Evolutionary conservation across 2,797 vertebrate species (phyloP).

Genomic region (Trichosurus vulpecula): DNA sequence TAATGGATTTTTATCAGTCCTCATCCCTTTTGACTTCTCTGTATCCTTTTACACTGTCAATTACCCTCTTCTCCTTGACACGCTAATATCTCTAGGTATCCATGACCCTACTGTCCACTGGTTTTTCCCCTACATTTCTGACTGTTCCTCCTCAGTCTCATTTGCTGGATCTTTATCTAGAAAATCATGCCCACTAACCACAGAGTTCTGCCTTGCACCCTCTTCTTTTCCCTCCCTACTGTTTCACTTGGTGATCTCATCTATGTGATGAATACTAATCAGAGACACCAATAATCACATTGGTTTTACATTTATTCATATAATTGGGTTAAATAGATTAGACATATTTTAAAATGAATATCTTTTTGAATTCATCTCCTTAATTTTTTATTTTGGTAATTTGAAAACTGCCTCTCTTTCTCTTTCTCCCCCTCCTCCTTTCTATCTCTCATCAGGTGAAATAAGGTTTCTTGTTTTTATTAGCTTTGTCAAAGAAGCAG

Average conservation of each 20-base stretch:
- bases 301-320: neutral
- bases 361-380: neutral
- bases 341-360: neutral
- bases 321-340: neutral
- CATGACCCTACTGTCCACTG: neutral
- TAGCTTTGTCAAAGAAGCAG: neutral
- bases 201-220: neutral
- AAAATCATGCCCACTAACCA: neutral
- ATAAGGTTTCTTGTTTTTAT: neutral
- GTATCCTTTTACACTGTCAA: neutral
- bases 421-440: neutral
- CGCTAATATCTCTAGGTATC: neutral
- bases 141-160: neutral
- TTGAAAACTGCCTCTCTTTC: neutral
- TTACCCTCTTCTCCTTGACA: neutral
- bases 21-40: no score
- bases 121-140: neutral
- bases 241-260: neutral
- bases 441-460: neutral
- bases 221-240: no score
- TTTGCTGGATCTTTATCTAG: neutral
- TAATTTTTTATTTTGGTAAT: neutral
- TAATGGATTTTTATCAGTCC: no score
- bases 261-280: neutral
- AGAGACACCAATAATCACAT: no score